Evolutionary conservation across 2,797 vertebrate species (phyloP).

Genomic region (Anomalospiza imberbis): DNA sequence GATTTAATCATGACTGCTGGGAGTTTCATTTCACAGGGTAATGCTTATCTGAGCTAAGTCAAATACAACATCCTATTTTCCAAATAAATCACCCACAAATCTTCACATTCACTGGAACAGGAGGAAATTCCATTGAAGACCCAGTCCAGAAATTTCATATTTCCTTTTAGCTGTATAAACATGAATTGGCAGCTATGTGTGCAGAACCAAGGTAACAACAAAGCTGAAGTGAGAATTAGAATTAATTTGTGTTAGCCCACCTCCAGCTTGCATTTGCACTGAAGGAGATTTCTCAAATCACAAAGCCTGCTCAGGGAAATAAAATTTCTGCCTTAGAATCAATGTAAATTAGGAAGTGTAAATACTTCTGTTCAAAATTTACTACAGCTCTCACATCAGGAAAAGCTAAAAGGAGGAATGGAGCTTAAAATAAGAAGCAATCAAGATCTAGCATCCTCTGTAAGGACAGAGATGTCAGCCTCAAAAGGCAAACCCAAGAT

Average conservation of each 20-base stretch:
- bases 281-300: neutral
- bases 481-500: neutral
- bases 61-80: neutral
- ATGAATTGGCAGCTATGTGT: neutral
- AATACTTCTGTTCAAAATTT: neutral
- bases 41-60: neutral
- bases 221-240: neutral
- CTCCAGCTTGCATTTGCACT: neutral
- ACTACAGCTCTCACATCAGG: neutral
- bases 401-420: neutral
- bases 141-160: neutral
- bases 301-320: neutral
- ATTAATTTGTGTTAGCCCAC: neutral
- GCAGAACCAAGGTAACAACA: neutral
- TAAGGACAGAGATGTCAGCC: neutral
- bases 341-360: neutral
- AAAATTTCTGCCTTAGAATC: neutral
- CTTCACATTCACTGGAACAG: neutral
- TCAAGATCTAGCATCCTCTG: neutral
- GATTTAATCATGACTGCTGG: neutral
- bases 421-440: neutral
- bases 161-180: neutral
- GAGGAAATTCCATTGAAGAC: neutral
- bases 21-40: neutral
- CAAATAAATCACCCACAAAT: conserved; percentile 3